A percentile compares a stretch with the other conserved stretches of the same genome.
Evolutionary conservation across 2,113 vertebrate genomes (phyloP).

Genomic region (Ahaetulla prasina): DNA sequence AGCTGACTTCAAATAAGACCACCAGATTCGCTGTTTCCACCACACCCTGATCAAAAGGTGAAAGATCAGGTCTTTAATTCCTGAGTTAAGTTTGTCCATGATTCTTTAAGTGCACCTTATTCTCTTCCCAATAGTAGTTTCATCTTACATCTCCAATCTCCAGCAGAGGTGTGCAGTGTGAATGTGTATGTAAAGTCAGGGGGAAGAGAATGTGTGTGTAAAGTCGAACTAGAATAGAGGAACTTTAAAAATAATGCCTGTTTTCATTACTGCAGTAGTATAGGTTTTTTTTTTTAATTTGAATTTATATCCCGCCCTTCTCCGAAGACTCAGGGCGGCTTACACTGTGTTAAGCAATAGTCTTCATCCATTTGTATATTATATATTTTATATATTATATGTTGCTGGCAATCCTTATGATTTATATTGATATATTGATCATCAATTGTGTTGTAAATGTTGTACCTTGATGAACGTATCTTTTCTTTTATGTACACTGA

Average conservation of each 20-base stretch:
- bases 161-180: neutral
- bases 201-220: no score
- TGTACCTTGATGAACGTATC: no score
- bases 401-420: no score
- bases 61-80: conserved; percentile 38
- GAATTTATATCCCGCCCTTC: no score
- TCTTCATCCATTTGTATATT: no score
- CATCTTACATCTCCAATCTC: neutral
- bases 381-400: no score
- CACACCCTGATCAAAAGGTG: conserved; percentile 8
- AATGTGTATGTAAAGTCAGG: neutral
- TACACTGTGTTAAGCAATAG: no score
- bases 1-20: conserved; percentile 50
- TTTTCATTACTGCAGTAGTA: neutral
- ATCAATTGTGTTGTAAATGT: no score
- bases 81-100: neutral
- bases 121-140: neutral
- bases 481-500: no score
- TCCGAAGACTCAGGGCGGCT: no score
- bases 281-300: no score
- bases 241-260: neutral
- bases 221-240: neutral
- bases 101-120: neutral
- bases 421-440: no score
- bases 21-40: conserved; percentile 38